These are phyloP conservation scores for Zingel zingel DNA, from an alignment of 2,113 vertebrate species.

Conservation along the genomic window DNA sequence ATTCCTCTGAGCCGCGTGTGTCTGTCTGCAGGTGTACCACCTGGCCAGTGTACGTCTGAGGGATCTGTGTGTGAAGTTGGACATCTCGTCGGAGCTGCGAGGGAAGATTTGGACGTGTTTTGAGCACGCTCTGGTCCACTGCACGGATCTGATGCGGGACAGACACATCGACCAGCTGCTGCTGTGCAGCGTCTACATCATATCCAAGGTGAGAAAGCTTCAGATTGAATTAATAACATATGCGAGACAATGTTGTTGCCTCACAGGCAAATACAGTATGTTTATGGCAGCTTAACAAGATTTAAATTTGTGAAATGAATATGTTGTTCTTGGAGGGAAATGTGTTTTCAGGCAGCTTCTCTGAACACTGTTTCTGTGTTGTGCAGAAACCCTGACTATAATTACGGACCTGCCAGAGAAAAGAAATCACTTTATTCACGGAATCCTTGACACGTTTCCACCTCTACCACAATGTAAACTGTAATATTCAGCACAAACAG, in stretches of 20 bases:
- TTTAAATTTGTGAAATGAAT: not conserved
- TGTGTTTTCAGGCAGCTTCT: not conserved
- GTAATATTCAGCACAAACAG: too few relatives aligned
- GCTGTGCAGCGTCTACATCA: constrained; percentile 95
- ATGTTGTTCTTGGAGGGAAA: not conserved
- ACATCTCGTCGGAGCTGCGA: constrained; percentile 91
- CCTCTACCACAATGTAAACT: too few relatives aligned
- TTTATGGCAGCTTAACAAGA: not conserved
- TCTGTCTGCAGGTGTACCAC: constrained; percentile 90
- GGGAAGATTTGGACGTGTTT: constrained; percentile 98
- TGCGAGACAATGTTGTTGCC: not conserved
- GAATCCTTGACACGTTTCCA: too few relatives aligned
- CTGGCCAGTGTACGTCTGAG: constrained; percentile 94
- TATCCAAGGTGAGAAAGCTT: constrained; percentile 87
- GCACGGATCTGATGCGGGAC: constrained; percentile 92
- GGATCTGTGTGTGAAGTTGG: constrained; percentile 93
- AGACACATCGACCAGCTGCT: constrained; percentile 96
- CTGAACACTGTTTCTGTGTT: too few relatives aligned
- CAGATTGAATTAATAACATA: not conserved
- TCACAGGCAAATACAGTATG: not conserved
- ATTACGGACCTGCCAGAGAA: too few relatives aligned
- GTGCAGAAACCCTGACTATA: not conserved
- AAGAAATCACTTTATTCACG: too few relatives aligned
- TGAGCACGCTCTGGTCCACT: constrained; percentile 92
- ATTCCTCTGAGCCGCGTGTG: not conserved